Conservation (phyloP, 2,888 invertebrate genomes). For the Monopis laevigella region DNA sequence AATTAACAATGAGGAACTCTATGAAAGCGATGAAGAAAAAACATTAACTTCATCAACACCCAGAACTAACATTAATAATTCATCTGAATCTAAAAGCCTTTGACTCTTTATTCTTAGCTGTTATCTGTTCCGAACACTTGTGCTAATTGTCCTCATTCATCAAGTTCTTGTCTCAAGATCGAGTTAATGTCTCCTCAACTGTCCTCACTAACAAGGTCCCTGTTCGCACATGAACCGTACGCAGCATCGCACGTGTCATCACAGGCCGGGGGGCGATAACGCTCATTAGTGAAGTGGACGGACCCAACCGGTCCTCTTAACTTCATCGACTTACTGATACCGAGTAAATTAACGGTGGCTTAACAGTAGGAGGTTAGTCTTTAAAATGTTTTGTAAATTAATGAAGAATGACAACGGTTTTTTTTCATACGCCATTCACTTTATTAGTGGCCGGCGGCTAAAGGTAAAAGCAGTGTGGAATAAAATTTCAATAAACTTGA, state of each 20-base stretch:
- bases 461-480: not conserved
- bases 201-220: slow-evolving; percentile 39
- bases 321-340: slow-evolving; percentile 35
- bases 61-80: not conserved
- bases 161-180: slow-evolving; percentile 10
- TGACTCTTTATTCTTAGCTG: no score
- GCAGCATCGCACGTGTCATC: slow-evolving; percentile 55
- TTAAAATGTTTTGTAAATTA: slow-evolving; percentile 10
- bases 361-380: slow-evolving; percentile 10
- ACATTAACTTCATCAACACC: not conserved
- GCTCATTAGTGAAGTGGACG: slow-evolving; percentile 43
- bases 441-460: no score
- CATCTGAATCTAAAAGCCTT: not conserved
- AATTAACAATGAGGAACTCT: not conserved
- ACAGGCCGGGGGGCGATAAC: slow-evolving; percentile 36
- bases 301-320: slow-evolving; percentile 30
- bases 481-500: slow-evolving; percentile 4
- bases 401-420: slow-evolving; percentile 8
- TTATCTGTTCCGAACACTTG: slow-evolving; percentile 1
- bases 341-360: slow-evolving; percentile 11
- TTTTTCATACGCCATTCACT: slow-evolving; percentile 2
- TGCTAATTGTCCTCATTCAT: slow-evolving; percentile 7
- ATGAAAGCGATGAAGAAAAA: slow-evolving; percentile 4
- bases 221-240: slow-evolving; percentile 29
- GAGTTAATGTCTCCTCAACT: slow-evolving; percentile 2